Conservation (phyloP, 2,797 vertebrate genomes). For the Ambastaia sidthimunki region DNA sequence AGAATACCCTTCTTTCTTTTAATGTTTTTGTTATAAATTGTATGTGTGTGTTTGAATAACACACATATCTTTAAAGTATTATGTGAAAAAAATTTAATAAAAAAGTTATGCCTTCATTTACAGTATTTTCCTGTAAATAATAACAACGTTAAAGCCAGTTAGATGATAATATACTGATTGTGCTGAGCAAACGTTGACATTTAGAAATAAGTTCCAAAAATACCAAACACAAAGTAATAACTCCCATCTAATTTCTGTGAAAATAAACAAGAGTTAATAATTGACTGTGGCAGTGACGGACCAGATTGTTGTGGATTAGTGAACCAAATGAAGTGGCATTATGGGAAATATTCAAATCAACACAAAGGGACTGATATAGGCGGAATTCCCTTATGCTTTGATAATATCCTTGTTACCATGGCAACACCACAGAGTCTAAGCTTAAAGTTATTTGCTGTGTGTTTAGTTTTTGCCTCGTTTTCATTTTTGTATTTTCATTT, state of each 20-base stretch:
- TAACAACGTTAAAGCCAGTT: constrained; percentile 29
- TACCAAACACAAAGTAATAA: constrained; percentile 61
- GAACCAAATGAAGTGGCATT: constrained; percentile 66
- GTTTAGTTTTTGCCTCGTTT: not conserved
- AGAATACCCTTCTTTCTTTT: not conserved
- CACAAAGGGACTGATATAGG: constrained; percentile 36
- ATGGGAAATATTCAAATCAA: constrained; percentile 60
- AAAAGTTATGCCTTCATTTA: not conserved
- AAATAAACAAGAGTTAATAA: constrained; percentile 71
- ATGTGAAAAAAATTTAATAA: not conserved
- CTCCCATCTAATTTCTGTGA: constrained; percentile 67
- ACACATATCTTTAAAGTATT: not conserved
- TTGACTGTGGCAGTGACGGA: constrained; percentile 64
- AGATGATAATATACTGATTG: constrained; percentile 31
- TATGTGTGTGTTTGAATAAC: not conserved
- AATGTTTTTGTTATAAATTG: not conserved
- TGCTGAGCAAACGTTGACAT: constrained; percentile 59
- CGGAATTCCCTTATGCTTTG: constrained; percentile 48
- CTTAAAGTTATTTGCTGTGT: constrained; percentile 20
- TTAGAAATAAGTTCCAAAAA: constrained; percentile 59
- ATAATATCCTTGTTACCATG: constrained; percentile 55
- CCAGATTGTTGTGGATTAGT: constrained; percentile 65
- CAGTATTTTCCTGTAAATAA: constrained; percentile 17
- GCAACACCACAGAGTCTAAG: constrained; percentile 55
- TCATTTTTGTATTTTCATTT: constrained; percentile 9